Base-by-base conservation (phyloP, 2,113 vertebrate species). In the Chloebia gouldiae region DNA sequence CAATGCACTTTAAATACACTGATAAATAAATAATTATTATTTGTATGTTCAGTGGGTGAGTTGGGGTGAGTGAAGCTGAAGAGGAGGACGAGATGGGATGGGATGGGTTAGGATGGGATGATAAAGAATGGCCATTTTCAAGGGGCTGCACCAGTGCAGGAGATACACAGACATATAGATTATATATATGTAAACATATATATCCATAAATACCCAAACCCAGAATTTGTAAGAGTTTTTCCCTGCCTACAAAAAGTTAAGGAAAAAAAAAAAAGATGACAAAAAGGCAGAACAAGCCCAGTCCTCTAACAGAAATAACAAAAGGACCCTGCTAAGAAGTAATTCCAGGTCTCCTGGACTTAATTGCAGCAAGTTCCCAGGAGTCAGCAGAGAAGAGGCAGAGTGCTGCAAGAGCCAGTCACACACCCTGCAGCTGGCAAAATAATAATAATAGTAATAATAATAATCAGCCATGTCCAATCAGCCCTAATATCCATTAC, bases 391-490 rank as follows among this genome's bases (percentile, higher is more conserved):
- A 75, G 77, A 89, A 87, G 87, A 93, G 66, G 63, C 90, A 80
- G 75, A 95, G 75, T 21, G 53, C 81, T 76, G 90, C 63, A 87
- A 72, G 65, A 71, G 57, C n/a, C 69, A 78, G 81, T 13, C 44
- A 65, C 15, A 81, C 49, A 51, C 57, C 78, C 95, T 61, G 78
- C 87, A 87, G 87, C 92, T 49, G 85, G 87, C 73, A 82, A 93
- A 95, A 95, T 91, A 96, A 87, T 94, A 96, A 94, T 90, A 94
- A 53, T 31, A 86, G 22, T 86, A 95, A 89, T 93, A 49, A 54
- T 95, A 94, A 87, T 95, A 95, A 93, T 94, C 90, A 96, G 70
- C 92, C 90, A 88, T 93, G 95, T 95, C 93, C 85, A 92, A 95
- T 96, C 92, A 96, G 66, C 47, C 63, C 82, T 90, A 96, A 96